Conservation (phyloP, 2,113 vertebrate species). For the Melanotaenia duboulayi region DNA sequence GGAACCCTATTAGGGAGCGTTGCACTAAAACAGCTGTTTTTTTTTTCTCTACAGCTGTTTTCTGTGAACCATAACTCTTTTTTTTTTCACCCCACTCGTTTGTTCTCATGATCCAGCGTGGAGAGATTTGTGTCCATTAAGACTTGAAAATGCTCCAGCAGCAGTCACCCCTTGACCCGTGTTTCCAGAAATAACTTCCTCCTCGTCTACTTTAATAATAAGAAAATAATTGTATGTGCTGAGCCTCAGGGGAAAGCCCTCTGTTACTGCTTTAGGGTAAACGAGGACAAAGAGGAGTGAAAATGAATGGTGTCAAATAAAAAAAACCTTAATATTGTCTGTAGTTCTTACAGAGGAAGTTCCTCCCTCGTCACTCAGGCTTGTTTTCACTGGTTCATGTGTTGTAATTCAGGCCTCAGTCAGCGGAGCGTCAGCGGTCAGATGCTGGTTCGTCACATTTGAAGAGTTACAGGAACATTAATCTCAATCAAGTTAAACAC, state of each 20-base stretch:
- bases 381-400: constrained; percentile 21
- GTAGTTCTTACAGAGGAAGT: too few species aligned
- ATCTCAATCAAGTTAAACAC: constrained; percentile 69
- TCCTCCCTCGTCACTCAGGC: not conserved
- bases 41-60: not conserved
- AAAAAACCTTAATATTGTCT: too few species aligned
- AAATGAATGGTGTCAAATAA: not conserved
- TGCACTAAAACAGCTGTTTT: not conserved
- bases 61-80: not conserved
- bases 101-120: constrained; percentile 9
- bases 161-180: constrained; percentile 43
- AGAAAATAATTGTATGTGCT: constrained; percentile 43
- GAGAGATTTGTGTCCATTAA: constrained; percentile 21
- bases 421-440: not conserved
- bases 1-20: not conserved
- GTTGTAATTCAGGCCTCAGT: constrained; percentile 15
- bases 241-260: constrained; percentile 10
- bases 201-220: constrained; percentile 48
- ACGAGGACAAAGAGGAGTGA: not conserved
- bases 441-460: constrained; percentile 3
- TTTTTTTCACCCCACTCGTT: not conserved
- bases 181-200: constrained; percentile 61
- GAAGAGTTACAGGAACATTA: constrained; percentile 44
- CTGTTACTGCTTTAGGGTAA: constrained; percentile 3
- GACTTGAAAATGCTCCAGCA: constrained; percentile 33